These are phyloP conservation scores for Lamproptera curius DNA, from an alignment of 2,888 invertebrate species.

Conservation along the genomic window DNA sequence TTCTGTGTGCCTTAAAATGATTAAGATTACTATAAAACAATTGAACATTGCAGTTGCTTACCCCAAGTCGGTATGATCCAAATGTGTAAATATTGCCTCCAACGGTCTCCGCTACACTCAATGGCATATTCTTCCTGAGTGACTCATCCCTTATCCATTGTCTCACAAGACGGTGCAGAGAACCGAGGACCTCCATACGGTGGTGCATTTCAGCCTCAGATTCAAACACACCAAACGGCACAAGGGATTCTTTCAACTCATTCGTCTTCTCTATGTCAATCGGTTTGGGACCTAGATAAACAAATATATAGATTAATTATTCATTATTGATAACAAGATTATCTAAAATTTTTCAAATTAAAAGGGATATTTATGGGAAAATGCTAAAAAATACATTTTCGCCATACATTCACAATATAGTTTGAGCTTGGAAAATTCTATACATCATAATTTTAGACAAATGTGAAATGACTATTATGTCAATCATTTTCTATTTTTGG, in stretches of 20 bases:
- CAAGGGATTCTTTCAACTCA: constrained; percentile 87
- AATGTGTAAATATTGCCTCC: constrained; percentile 99
- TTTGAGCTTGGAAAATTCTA: too few species aligned
- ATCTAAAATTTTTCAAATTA: too few species aligned
- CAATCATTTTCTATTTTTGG: too few species aligned
- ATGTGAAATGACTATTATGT: too few species aligned
- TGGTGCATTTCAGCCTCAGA: constrained; percentile 93
- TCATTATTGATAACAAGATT: too few species aligned
- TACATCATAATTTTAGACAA: too few species aligned
- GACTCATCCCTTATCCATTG: constrained; percentile 97
- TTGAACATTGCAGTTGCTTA: constrained; percentile 49
- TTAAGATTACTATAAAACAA: too few species aligned
- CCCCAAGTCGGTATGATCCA: constrained; percentile 96
- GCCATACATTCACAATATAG: too few species aligned
- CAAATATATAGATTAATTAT: too few species aligned
- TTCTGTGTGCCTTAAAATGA: too few species aligned
- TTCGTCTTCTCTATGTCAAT: constrained; percentile 85
- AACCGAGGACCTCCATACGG: constrained; percentile 89
- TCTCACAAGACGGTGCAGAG: constrained; percentile 93
- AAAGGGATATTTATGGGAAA: too few species aligned
- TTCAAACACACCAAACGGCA: constrained; percentile 94
- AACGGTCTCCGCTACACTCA: constrained; percentile 91
- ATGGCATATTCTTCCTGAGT: constrained; percentile 93
- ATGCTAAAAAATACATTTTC: too few species aligned
- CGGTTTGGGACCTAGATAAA: constrained; percentile 85